A percentile compares a stretch with the other conserved stretches of the same genome.
phyloP scores from a whole-genome alignment of 1,140 invertebrate species.

The Chironomus striatipennis region DNA sequence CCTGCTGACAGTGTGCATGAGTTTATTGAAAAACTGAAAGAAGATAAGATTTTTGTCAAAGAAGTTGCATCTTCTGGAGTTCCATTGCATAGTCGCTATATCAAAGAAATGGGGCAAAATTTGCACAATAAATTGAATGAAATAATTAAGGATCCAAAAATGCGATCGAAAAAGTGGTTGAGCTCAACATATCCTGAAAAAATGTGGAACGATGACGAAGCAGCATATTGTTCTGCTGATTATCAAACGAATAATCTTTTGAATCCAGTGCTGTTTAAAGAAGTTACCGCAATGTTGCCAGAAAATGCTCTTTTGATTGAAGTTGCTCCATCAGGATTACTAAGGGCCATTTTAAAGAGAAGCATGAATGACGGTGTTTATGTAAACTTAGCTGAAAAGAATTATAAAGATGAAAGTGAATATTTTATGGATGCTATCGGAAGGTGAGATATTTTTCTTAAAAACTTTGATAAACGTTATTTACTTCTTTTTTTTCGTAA shows the following conservation, averaged over 20 bases:
- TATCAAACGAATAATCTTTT: constrained; percentile 91
- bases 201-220: constrained; percentile 60
- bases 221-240: constrained; percentile 69
- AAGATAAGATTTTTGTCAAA: constrained; percentile 70
- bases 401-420: constrained; percentile 58
- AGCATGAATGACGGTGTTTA: constrained; percentile 52
- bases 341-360: constrained; percentile 58
- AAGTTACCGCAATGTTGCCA: constrained; percentile 66
- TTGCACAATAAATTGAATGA: constrained; percentile 62
- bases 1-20: constrained; percentile 57
- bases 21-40: constrained; percentile 61
- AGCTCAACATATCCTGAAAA: constrained; percentile 72
- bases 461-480: too few relatives aligned
- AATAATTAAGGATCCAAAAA: constrained; percentile 57
- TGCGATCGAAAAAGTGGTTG: constrained; percentile 70
- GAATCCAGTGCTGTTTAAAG: constrained; percentile 76
- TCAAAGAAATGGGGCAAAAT: constrained; percentile 59
- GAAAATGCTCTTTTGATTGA: constrained; percentile 68
- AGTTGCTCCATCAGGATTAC: constrained; percentile 75
- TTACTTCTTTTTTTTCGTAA: too few relatives aligned
- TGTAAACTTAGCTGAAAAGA: constrained; percentile 69
- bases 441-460: too few relatives aligned
- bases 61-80: constrained; percentile 72
- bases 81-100: constrained; percentile 77
- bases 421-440: constrained; percentile 64